phyloP scores from a whole-genome alignment of 1,140 invertebrate genomes.

The Acyrthosiphon pisum region DNA sequence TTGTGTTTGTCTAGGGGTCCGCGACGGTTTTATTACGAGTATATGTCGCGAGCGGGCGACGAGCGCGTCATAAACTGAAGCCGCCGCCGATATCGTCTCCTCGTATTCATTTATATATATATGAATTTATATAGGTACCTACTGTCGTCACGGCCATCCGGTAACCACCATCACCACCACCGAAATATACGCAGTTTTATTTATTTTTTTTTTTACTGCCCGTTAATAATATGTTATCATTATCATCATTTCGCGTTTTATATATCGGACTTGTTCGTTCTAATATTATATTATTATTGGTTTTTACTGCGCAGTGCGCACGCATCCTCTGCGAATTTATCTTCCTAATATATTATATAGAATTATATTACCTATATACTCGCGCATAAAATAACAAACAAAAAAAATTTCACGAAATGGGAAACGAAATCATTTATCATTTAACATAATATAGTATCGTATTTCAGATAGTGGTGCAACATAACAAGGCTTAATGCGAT shows the following conservation, averaged over 20 bases:
- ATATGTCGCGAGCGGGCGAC: neutral
- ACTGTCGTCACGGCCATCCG: neutral
- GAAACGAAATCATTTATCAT: neutral
- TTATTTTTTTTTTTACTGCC: slow-evolving; percentile 16
- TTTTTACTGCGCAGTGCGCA: neutral
- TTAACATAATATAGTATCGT: neutral
- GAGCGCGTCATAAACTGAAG: neutral
- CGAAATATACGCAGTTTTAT: neutral
- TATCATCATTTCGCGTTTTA: neutral
- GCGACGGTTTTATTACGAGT: neutral
- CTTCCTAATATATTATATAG: neutral
- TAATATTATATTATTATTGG: neutral
- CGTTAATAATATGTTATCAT: neutral
- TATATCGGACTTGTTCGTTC: neutral
- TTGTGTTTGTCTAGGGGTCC: slow-evolving; percentile 20
- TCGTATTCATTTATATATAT: neutral
- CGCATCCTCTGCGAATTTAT: neutral
- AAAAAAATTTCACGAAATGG: neutral
- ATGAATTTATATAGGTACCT: slow-evolving; percentile 6
- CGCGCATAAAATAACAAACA: neutral
- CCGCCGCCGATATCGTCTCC: neutral
- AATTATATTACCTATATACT: neutral
- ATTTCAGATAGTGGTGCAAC: neutral
- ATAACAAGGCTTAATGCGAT: neutral
- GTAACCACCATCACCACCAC: neutral